Percentiles rank a stretch among this genome's conserved stretches.
These are phyloP conservation scores for Aphidius gifuensis DNA, from an alignment of 1,140 invertebrate genomes.

Conservation along the genomic window DNA sequence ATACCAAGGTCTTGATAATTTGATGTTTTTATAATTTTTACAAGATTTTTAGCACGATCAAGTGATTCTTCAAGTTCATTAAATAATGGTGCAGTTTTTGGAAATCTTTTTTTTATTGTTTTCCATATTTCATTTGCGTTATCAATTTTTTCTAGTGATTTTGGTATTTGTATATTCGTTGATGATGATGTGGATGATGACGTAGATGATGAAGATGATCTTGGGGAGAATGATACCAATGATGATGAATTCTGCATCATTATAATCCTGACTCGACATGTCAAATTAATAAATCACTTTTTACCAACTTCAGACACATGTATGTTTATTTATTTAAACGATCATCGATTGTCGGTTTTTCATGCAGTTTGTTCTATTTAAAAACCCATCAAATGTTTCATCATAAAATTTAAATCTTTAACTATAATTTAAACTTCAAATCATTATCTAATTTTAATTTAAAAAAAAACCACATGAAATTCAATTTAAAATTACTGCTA, in stretches of 20 bases:
- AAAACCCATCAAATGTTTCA: no score
- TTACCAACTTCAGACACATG: neutral
- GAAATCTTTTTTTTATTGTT: slow-evolving; percentile 36
- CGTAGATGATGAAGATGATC: neutral
- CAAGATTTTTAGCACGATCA: slow-evolving; percentile 33
- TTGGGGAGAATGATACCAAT: no score
- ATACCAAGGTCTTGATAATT: slow-evolving; percentile 28
- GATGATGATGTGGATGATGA: neutral
- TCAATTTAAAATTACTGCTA: no score
- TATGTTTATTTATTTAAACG: no score
- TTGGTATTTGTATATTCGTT: slow-evolving; percentile 27
- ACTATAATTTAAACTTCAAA: no score
- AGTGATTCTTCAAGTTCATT: slow-evolving; percentile 40
- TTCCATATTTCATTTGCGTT: slow-evolving; percentile 36
- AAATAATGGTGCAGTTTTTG: slow-evolving; percentile 38
- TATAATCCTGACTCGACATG: no score
- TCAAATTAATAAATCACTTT: neutral
- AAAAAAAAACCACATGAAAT: no score
- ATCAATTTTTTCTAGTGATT: slow-evolving; percentile 32
- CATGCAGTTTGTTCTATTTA: no score
- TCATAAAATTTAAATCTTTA: no score
- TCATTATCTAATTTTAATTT: no score
- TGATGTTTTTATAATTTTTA: slow-evolving; percentile 24
- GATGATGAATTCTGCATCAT: neutral
- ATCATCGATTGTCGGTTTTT: no score